These are phyloP conservation scores for Thamnaconus septentrionalis DNA, from an alignment of 2,113 vertebrate species.

Conservation along the genomic window DNA sequence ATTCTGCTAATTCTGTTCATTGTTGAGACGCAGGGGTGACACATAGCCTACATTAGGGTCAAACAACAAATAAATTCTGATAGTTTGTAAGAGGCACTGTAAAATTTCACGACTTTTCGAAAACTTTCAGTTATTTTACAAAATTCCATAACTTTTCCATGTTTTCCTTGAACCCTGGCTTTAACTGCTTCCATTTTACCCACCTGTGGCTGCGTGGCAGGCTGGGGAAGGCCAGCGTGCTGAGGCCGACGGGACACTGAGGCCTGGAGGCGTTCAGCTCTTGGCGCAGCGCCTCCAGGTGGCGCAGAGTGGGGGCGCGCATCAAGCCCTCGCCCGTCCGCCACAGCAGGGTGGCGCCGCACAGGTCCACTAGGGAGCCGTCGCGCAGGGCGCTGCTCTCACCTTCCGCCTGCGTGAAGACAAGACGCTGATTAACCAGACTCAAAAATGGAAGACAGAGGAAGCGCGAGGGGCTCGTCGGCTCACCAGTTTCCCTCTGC, in stretches of 20 bases:
- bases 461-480: not conserved
- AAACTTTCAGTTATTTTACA: no score
- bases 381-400: conserved; percentile 94
- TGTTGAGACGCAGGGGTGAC: no score
- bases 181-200: not conserved
- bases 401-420: conserved; percentile 83
- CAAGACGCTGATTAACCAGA: not conserved
- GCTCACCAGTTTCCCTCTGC: conserved; percentile 89
- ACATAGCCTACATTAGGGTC: no score
- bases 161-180: no score
- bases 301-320: conserved; percentile 89
- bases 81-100: no score
- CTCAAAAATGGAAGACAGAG: no score
- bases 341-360: conserved; percentile 96
- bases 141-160: no score
- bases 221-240: conserved; percentile 96
- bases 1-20: no score
- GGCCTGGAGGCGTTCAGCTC: conserved; percentile 94
- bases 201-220: conserved; percentile 88
- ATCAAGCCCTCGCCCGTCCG: conserved; percentile 90
- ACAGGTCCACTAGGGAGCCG: conserved; percentile 95
- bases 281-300: conserved; percentile 94
- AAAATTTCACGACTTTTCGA: no score
- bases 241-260: conserved; percentile 95
- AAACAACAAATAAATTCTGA: no score